These are phyloP conservation scores for Crotalus horridus DNA, from an alignment of 2,113 vertebrate genomes.

Conservation along the genomic window DNA sequence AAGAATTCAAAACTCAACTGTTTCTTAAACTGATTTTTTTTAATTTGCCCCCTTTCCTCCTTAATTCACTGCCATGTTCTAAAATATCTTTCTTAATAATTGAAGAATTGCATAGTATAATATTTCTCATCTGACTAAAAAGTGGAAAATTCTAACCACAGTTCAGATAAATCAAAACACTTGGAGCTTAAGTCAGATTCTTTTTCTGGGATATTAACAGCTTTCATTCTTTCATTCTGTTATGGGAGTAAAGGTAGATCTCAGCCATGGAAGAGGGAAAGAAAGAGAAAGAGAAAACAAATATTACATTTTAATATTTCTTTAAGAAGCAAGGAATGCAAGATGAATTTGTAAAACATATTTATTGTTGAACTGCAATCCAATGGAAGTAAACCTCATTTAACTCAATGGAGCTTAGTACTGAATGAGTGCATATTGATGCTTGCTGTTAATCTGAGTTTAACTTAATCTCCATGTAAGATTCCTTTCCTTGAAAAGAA, in stretches of 20 bases:
- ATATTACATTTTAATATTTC: not conserved
- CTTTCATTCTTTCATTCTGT: not conserved
- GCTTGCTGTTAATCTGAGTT: not conserved
- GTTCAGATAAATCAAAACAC: not conserved
- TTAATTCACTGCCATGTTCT: slow-evolving; percentile 46
- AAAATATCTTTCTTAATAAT: slow-evolving; percentile 59
- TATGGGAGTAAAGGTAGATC: not conserved
- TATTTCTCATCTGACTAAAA: slow-evolving; percentile 29
- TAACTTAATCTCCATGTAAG: not conserved
- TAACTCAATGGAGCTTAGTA: not conserved
- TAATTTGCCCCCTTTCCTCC: slow-evolving; percentile 38
- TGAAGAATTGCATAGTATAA: slow-evolving; percentile 26
- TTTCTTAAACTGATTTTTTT: slow-evolving; percentile 63
- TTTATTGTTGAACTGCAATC: not conserved
- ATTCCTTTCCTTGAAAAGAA: not conserved
- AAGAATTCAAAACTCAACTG: slow-evolving; percentile 75
- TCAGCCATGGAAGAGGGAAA: not conserved
- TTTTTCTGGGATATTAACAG: not conserved
- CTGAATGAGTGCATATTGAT: not conserved
- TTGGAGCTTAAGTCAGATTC: not conserved
- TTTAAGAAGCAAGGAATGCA: not conserved
- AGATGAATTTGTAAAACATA: not conserved
- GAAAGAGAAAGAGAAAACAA: not conserved
- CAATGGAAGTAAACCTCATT: not conserved
- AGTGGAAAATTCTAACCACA: not conserved